phyloP scores from a whole-genome alignment of 2,113 vertebrate species.

The Thunnus maccoyii region DNA sequence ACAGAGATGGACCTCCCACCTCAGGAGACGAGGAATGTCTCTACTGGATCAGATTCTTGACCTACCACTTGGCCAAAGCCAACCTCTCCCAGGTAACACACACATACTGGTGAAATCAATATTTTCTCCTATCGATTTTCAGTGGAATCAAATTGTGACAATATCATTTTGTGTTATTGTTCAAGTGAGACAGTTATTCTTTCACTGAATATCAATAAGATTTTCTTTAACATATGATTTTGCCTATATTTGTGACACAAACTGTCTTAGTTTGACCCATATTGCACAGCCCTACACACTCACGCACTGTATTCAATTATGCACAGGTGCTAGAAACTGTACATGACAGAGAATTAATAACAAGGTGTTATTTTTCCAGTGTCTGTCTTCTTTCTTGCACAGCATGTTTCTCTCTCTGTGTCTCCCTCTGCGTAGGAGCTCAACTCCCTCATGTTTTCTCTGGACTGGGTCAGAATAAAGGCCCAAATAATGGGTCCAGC shows the following conservation, averaged over 20 bases:
- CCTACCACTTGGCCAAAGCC: conserved; percentile 94
- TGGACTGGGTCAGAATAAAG: conserved; percentile 96
- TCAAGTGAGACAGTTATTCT: too few relatives aligned
- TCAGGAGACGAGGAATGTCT: conserved; percentile 89
- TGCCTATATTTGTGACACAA: too few relatives aligned
- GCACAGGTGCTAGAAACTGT: too few relatives aligned
- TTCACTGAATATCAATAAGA: too few relatives aligned
- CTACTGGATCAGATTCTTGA: conserved; percentile 95
- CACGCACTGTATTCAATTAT: too few relatives aligned
- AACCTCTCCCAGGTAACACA: conserved; percentile 89
- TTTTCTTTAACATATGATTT: too few relatives aligned
- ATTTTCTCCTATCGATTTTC: neutral
- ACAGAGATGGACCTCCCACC: conserved; percentile 80
- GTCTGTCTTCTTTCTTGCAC: neutral
- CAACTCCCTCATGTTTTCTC: conserved; percentile 91
- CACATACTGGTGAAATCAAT: neutral
- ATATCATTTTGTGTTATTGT: too few relatives aligned
- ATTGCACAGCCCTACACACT: neutral
- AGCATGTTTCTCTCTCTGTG: neutral
- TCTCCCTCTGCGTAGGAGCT: conserved; percentile 86
- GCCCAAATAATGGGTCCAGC: conserved; percentile 92
- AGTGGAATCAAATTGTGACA: too few relatives aligned
- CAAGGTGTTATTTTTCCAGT: neutral
- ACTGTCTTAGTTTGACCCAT: too few relatives aligned
- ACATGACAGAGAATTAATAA: too few relatives aligned